Base-by-base conservation (phyloP, 2,113 vertebrate genomes). In the Falcunculus frontatus region DNA sequence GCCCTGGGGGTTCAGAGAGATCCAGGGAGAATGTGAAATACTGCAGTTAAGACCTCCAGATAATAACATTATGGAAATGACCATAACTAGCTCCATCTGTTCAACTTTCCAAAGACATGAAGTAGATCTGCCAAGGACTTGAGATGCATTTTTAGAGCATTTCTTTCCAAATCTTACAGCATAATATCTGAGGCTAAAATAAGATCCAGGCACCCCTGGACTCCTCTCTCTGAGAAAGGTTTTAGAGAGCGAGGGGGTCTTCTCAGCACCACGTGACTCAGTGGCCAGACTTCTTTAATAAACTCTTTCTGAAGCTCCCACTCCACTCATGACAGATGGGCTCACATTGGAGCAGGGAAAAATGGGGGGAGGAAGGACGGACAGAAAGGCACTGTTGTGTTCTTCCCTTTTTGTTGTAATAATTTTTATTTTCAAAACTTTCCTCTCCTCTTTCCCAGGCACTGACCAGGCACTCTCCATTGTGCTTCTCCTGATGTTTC, bases 261-360 rank as follows among this genome's bases (percentile, higher is more conserved):
- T 75, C 41, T 57, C 0, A 0, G 70, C 41, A n/a, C 32, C 32
- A 44, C 0, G 5, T 57, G 53, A 35, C 72, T 75, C 41, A 35
- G 53, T 46, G 53, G 41, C 33, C 41, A 30, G 72, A 33, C 33
- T 57, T 74, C 41, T 35, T 46, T 57, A 75, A 35, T 12, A 57
- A 75, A 30, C 26, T 47, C 12, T 35, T 25, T 74, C 41, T 46
- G 39, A 74, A 39, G 46, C 19, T 50, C 46, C 19, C n/a, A 16
- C n/a, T 50, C 67, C n/a, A 69, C 5, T 10, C 0, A 1, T 0
- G 5, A 49, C 33, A 49, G 65, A 35, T 49, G 10, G 15, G 33
- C 53, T 74, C 41, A 74, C 8, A 16, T 9, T 46, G 14, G 26
- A n/a, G 53, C 7, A 35, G 26, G 33, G 10, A 29, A 75, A 74